Evolutionary conservation across 2,113 vertebrate genomes (phyloP).

Genomic region (Nansenia antarctica): DNA sequence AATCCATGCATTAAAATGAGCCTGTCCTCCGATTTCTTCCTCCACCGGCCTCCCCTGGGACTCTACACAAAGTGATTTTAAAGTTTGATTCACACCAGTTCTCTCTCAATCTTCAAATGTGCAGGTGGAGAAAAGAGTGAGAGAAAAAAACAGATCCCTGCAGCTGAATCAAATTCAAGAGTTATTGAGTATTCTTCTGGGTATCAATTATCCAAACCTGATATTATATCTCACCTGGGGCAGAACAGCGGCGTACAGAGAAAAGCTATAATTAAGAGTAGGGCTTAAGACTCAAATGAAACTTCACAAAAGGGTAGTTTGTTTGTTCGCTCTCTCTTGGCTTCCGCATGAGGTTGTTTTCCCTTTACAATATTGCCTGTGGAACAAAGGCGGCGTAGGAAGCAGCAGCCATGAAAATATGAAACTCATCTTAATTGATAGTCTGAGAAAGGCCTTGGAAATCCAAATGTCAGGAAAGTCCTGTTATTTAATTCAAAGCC

Average conservation of each 20-base stretch:
- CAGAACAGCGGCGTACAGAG: not conserved
- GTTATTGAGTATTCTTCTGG: too few species aligned
- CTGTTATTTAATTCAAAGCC: slow-evolving; percentile 54
- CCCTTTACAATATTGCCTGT: too few species aligned
- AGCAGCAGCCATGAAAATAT: not conserved
- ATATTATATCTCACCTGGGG: not conserved
- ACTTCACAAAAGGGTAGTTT: not conserved
- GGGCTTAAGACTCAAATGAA: not conserved
- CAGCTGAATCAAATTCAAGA: too few species aligned
- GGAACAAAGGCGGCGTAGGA: not conserved
- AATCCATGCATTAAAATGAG: too few species aligned
- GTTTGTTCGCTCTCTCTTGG: not conserved
- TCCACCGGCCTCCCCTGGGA: too few species aligned
- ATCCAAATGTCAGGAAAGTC: slow-evolving; percentile 57
- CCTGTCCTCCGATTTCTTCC: too few species aligned
- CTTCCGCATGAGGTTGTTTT: not conserved
- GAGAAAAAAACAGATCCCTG: too few species aligned
- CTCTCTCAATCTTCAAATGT: too few species aligned
- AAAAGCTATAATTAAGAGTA: not conserved
- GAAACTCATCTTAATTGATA: slow-evolving; percentile 49
- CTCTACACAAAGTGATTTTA: too few species aligned
- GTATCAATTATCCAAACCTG: not conserved
- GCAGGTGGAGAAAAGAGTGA: too few species aligned
- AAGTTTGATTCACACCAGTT: too few species aligned
- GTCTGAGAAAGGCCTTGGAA: slow-evolving; percentile 46